Evolutionary conservation across 2,797 vertebrate species (phyloP).

Genomic region (Alca torda): DNA sequence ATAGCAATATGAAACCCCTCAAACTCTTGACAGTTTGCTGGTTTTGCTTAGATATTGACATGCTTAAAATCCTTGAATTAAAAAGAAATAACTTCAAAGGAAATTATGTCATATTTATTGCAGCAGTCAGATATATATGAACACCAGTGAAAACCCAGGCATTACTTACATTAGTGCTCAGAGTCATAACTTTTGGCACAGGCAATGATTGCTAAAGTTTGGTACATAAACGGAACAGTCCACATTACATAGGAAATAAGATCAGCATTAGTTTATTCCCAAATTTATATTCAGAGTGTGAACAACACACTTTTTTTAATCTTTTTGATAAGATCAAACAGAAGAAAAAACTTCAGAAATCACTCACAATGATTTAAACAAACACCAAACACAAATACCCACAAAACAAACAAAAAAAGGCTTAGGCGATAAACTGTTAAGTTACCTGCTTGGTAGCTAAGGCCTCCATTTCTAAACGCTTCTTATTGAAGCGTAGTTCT

Average conservation of each 20-base stretch:
- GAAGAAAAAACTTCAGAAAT: background rate
- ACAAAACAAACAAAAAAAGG: background rate
- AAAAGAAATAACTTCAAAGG: background rate
- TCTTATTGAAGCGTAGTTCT: conserved; percentile 85
- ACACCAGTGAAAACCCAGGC: background rate
- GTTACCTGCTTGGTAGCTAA: conserved; percentile 83
- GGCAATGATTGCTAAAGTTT: background rate
- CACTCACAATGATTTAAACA: background rate
- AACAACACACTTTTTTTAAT: background rate
- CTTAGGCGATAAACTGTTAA: background rate
- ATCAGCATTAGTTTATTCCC: background rate
- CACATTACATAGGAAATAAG: background rate
- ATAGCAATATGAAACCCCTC: background rate
- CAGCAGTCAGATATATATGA: background rate
- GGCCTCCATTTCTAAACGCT: conserved; percentile 88
- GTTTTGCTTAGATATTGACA: background rate
- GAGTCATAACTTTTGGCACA: background rate
- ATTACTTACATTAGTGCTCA: background rate
- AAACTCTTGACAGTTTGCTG: background rate
- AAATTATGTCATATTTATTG: background rate
- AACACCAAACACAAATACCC: too few species aligned
- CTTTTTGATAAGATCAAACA: background rate
- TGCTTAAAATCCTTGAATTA: background rate
- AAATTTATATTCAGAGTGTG: background rate
- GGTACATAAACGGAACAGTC: background rate